Evolutionary conservation across 2,113 vertebrate genomes (phyloP).

Genomic region (Phoenicopterus ruber): DNA sequence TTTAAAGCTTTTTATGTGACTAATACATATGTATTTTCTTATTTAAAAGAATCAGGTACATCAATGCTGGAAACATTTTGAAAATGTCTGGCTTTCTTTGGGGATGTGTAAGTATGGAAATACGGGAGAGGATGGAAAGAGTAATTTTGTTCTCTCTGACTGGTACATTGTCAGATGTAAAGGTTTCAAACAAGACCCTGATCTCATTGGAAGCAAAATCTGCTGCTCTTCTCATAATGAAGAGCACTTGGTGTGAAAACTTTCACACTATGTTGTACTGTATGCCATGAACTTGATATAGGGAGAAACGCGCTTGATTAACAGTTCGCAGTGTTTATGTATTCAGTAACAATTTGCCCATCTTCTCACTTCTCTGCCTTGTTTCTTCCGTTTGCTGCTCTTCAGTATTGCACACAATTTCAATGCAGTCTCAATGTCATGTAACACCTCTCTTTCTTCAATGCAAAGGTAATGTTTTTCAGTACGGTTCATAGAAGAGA

Average conservation of each 20-base stretch:
- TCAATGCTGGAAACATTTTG: background rate
- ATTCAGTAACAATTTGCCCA: background rate
- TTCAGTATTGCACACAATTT: background rate
- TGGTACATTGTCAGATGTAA: background rate
- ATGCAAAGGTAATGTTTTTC: background rate
- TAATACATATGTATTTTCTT: conserved; percentile 18
- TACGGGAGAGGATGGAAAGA: background rate
- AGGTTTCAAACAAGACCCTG: background rate
- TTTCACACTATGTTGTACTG: background rate
- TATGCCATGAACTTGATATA: background rate
- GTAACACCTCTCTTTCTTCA: background rate
- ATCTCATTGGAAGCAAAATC: background rate
- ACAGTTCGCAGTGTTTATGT: background rate
- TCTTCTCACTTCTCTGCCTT: background rate
- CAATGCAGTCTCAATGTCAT: background rate
- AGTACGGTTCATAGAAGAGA: background rate
- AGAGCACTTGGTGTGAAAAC: background rate
- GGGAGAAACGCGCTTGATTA: background rate
- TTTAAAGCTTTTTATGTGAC: background rate
- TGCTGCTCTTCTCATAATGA: background rate
- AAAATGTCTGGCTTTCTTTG: background rate
- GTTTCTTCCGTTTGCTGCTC: background rate
- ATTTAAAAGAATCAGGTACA: background rate
- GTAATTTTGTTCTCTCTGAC: background rate
- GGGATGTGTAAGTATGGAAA: background rate